phyloP scores from a whole-genome alignment of 2,113 vertebrate species.

The Charadrius vociferus region DNA sequence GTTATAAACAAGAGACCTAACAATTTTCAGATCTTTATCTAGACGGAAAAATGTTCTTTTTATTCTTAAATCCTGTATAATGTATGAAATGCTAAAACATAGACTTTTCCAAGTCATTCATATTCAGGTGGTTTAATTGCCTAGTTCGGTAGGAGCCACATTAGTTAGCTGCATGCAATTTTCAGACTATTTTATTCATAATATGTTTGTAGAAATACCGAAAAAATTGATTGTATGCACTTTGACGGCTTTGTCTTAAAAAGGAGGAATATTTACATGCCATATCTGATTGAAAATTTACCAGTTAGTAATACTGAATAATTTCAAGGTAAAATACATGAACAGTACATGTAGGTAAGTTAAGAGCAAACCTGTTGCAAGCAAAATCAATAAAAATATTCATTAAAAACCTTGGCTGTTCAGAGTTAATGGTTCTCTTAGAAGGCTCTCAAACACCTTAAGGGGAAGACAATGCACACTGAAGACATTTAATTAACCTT shows the following conservation, averaged over 20 bases:
- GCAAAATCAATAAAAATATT: constrained; percentile 54
- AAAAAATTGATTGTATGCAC: not conserved
- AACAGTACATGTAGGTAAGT: not conserved
- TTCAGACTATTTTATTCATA: constrained; percentile 31
- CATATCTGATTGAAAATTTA: not conserved
- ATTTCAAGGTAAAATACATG: constrained; percentile 23
- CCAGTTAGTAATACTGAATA: not conserved
- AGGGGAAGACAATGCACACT: constrained; percentile 44
- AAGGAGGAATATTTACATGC: not conserved
- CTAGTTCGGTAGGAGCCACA: not conserved
- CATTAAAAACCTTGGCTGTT: constrained; percentile 26
- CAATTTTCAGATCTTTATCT: constrained; percentile 10
- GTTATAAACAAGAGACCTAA: constrained; percentile 35
- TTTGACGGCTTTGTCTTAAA: not conserved
- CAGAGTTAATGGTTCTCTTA: constrained; percentile 36
- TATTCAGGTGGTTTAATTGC: constrained; percentile 26
- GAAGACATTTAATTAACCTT: constrained; percentile 68
- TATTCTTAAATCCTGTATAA: constrained; percentile 1
- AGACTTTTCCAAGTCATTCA: constrained; percentile 18
- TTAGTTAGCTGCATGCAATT: constrained; percentile 3
- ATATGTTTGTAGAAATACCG: not conserved
- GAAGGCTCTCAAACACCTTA: constrained; percentile 38
- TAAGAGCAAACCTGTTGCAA: constrained; percentile 38
- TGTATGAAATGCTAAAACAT: constrained; percentile 24
- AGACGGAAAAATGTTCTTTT: constrained; percentile 27